Percentiles rank a stretch among this genome's conserved stretches.
Evolutionary conservation across 23 tunicate genomes (phyloP).

Genomic region (Phallusia fumigata): DNA sequence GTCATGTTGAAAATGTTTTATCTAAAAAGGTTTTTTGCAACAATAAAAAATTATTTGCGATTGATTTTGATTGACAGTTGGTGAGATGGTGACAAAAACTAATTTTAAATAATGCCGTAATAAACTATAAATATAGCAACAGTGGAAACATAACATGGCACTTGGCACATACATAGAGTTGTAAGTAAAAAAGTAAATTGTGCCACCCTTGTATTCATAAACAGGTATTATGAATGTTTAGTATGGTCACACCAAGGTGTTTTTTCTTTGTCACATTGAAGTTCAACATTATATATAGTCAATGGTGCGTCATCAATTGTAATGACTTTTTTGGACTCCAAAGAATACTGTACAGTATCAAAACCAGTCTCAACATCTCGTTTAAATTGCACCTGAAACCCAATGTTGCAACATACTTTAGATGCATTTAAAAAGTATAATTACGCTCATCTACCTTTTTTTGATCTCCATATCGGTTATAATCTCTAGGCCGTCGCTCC

Average conservation of each 20-base stretch:
- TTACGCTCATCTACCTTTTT: conserved; percentile 47
- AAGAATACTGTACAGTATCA: conserved; percentile 40
- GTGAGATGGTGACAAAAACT: no score
- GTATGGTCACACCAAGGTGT: conserved; percentile 67
- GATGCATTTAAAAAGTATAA: neutral
- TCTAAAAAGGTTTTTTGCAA: no score
- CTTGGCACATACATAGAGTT: no score
- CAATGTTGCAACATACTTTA: neutral
- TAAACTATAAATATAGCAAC: no score
- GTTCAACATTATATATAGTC: conserved; percentile 44
- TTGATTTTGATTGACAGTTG: no score
- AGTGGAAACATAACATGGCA: no score
- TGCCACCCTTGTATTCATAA: neutral
- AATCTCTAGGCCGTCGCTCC: conserved; percentile 82
- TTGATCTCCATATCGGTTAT: conserved; percentile 77
- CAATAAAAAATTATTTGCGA: no score
- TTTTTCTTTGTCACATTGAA: conserved; percentile 32
- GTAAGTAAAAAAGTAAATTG: neutral
- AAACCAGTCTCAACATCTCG: conserved; percentile 37
- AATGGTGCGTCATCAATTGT: conserved; percentile 50
- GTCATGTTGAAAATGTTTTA: no score
- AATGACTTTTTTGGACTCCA: conserved; percentile 24
- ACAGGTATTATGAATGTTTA: neutral
- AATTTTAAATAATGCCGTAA: no score
- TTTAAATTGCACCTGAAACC: conserved; percentile 15